Evolutionary conservation across 2,113 vertebrate genomes (phyloP).

Genomic region (Ctenomys sociabilis): DNA sequence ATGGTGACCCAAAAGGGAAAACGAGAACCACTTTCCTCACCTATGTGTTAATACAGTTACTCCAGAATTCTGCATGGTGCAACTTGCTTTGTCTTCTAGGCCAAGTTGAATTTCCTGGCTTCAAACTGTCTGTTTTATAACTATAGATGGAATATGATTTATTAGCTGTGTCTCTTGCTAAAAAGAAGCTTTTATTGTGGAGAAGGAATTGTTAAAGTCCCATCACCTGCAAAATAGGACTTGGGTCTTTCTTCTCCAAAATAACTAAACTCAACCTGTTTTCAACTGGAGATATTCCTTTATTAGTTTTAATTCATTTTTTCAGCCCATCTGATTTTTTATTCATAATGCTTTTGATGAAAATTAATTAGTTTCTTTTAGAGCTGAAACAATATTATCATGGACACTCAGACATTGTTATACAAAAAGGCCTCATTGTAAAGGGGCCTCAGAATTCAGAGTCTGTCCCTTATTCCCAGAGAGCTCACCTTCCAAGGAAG

Average conservation of each 20-base stretch:
- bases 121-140: not conserved
- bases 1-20: not conserved
- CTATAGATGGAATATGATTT: slow-evolving; percentile 41
- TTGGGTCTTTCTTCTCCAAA: slow-evolving; percentile 42
- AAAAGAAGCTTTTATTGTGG: slow-evolving; percentile 40
- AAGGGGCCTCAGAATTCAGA: not conserved
- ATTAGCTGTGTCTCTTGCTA: slow-evolving; percentile 60
- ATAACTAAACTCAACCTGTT: slow-evolving; percentile 66
- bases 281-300: slow-evolving; percentile 65
- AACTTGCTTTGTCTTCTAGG: not conserved
- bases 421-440: not conserved
- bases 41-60: not conserved
- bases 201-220: slow-evolving; percentile 58
- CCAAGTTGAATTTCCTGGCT: not conserved
- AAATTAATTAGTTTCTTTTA: slow-evolving; percentile 82
- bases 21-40: rapidly evolving
- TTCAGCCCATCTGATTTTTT: slow-evolving; percentile 68
- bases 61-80: not conserved
- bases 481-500: not conserved
- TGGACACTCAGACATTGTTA: slow-evolving; percentile 7
- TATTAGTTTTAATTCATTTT: slow-evolving; percentile 78
- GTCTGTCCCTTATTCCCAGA: not conserved
- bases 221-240: slow-evolving; percentile 61
- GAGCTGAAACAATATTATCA: slow-evolving; percentile 67
- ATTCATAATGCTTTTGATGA: slow-evolving; percentile 75